A percentile compares a stretch with the other conserved stretches of the same genome.
These are phyloP conservation scores for Brienomyrus brachyistius DNA, from an alignment of 2,113 vertebrate genomes.

Conservation along the genomic window DNA sequence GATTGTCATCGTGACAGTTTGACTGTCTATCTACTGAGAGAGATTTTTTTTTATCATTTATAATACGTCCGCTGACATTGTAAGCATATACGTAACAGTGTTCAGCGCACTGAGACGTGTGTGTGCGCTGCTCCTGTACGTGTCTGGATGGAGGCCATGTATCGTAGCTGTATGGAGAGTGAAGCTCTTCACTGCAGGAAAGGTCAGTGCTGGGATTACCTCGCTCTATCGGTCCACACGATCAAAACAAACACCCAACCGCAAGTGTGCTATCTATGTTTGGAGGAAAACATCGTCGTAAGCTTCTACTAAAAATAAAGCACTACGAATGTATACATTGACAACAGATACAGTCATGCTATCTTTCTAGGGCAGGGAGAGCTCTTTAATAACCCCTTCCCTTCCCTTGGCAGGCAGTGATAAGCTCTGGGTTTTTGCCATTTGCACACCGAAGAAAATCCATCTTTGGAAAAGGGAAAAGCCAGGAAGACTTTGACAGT, in stretches of 20 bases:
- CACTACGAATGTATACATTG: conserved; percentile 26
- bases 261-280: conserved; percentile 18
- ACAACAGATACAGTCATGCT: conserved; percentile 13
- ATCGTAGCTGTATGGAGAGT: not conserved
- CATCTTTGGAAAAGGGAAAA: conserved; percentile 1
- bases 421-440: conserved; percentile 1
- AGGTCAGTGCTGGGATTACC: conserved; percentile 17
- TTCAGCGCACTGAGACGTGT: not conserved
- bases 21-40: not conserved
- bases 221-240: conserved; percentile 25
- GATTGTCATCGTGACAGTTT: not conserved
- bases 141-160: not conserved
- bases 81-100: not conserved
- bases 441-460: not conserved
- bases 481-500: conserved; percentile 11
- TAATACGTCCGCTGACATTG: not conserved
- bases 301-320: conserved; percentile 41
- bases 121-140: not conserved
- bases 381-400: not conserved
- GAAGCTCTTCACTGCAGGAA: not conserved
- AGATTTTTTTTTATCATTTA: not conserved
- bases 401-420: not conserved
- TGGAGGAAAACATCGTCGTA: conserved; percentile 31
- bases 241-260: conserved; percentile 42
- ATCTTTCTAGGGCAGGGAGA: conserved; percentile 15